Evolutionary conservation across 1,140 invertebrate species (phyloP), one percentile per base, ranked within the genome.

Genomic region (Cherax quadricarinatus): DNA sequence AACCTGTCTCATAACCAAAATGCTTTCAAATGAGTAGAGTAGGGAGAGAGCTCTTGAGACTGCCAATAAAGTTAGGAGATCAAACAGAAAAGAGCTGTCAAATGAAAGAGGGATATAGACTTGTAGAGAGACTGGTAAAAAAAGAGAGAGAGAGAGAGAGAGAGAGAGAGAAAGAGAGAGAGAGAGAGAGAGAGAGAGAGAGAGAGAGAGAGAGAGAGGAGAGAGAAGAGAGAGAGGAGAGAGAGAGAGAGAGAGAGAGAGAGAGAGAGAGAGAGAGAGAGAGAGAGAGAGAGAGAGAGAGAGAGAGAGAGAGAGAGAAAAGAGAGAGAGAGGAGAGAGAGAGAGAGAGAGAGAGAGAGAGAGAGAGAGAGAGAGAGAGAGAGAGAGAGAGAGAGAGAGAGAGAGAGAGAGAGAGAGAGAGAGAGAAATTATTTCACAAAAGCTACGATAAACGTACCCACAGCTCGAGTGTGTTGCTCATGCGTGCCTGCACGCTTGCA

Each of bases 331-430:
- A 24, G 73, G 18, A 79, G 75, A 83, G 48, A 51, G 7, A 51
- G 81, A 83, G 81, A 83, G 48, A 51, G 48, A 83, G 41, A 83
- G 14, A 57, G 14, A 84, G 82, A 84, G 51, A 57, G 51, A 84
- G 82, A 84, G 51, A 57, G 51, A 84, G 82, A 84, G 51, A 57
- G 12, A 62, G 48, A 53, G 3, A 21, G 51, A 84, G 51, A 24
- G 51, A 21, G 10, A 84, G 82, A 84, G 51, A 57, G 18, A 53
- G 82, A 60, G 16, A 21, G 51, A 84, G 51, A 84, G 79, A 81
- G 10, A 41, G 49, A 41, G 30, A 78, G 18, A 79, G n/a, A 79
- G 48, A 79, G 24, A 24, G 24, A 41, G 73, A 79, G 24, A 30
- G 7, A 79, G 75, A 78, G n/a, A n/a, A n/a, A n/a, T n/a, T n/a